These are phyloP conservation scores for Idaea aversata DNA, from an alignment of 2,888 invertebrate species.

Conservation along the genomic window DNA sequence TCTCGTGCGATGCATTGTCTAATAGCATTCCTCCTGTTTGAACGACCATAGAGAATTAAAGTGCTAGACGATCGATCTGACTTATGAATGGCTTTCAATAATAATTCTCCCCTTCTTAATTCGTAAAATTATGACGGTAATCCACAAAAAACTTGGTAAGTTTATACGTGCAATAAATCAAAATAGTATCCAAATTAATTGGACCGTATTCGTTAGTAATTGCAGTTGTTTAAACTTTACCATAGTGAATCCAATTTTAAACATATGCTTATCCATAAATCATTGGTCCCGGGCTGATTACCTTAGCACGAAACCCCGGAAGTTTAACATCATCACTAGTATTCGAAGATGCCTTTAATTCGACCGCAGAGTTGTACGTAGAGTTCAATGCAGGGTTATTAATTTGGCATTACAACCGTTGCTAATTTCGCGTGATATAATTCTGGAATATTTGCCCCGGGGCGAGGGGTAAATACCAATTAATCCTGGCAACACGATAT, in stretches of 20 bases:
- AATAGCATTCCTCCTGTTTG: conserved; percentile 59
- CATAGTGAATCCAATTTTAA: background rate
- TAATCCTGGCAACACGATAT: conserved; percentile 77
- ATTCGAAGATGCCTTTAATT: conserved; percentile 24
- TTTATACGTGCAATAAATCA: conserved; percentile 1
- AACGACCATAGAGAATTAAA: conserved; percentile 46
- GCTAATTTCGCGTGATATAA: conserved; percentile 71
- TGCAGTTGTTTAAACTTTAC: background rate
- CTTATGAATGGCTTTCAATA: conserved; percentile 16
- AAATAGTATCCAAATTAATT: conserved; percentile 2
- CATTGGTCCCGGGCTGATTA: background rate
- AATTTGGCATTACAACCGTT: conserved; percentile 66
- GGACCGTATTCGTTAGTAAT: background rate
- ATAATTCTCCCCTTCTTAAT: conserved; percentile 7
- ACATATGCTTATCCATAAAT: background rate
- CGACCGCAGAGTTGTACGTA: conserved; percentile 43
- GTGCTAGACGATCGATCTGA: conserved; percentile 27
- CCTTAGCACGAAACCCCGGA: background rate
- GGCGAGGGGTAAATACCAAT: conserved; percentile 73
- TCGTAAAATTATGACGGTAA: conserved; percentile 7
- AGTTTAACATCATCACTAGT: conserved; percentile 6
- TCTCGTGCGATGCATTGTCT: conserved; percentile 62
- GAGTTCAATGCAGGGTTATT: conserved; percentile 52
- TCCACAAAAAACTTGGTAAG: background rate
- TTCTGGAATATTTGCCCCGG: conserved; percentile 57